Conservation (phyloP, 2,113 vertebrate genomes). For the Suncus etruscus region DNA sequence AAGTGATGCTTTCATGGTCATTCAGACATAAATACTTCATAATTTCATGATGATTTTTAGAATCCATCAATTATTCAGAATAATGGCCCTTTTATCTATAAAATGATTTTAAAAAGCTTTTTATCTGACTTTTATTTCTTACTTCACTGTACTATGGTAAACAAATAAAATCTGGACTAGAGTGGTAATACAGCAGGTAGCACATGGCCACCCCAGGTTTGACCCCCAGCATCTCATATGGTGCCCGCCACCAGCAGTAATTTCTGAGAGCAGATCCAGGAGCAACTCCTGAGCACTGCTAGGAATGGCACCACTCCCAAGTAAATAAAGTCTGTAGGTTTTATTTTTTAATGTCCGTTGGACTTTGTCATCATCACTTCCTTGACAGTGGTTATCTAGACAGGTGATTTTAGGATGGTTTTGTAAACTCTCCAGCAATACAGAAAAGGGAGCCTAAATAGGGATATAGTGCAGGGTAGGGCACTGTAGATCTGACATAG, state of each 20-base stretch:
- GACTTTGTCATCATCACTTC: too few species aligned
- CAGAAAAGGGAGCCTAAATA: not conserved
- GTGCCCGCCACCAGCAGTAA: too few species aligned
- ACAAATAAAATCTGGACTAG: too few species aligned
- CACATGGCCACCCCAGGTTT: too few species aligned
- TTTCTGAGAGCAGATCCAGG: too few species aligned
- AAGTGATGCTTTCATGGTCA: conserved; percentile 44
- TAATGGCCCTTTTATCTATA: conserved; percentile 7
- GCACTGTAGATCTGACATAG: rapidly evolving
- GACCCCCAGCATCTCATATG: too few species aligned
- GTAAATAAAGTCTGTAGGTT: not conserved
- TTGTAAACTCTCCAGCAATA: too few species aligned
- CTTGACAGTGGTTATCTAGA: too few species aligned
- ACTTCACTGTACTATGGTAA: not conserved
- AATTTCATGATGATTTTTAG: conserved; percentile 64
- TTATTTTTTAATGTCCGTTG: not conserved
- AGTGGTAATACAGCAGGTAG: too few species aligned
- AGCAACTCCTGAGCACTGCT: too few species aligned
- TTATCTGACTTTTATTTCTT: conserved; percentile 49
- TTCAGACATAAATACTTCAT: conserved; percentile 61
- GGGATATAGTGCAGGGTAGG: not conserved
- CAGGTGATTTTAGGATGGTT: too few species aligned
- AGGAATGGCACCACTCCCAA: not conserved
- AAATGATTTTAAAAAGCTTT: conserved; percentile 44
- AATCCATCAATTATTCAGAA: conserved; percentile 65